These are phyloP conservation scores for Lysiphlebus fabarum DNA, from an alignment of 1,140 invertebrate genomes.

Conservation along the genomic window DNA sequence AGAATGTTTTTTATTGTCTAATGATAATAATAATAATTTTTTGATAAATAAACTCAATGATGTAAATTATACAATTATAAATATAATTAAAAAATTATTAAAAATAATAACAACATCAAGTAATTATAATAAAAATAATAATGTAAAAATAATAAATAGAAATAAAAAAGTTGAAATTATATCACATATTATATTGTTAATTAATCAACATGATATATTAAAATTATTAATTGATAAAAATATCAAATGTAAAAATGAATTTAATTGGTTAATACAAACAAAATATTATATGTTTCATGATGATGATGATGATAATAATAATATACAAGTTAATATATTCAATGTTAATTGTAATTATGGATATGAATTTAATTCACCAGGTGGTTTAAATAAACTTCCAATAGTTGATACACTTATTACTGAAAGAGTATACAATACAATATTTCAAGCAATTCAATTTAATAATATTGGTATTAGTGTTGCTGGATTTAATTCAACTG, in stretches of 20 bases:
- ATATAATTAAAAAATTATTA: conserved; percentile 11
- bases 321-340: conserved; percentile 71
- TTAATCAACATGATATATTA: conserved; percentile 63
- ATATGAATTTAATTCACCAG: conserved; percentile 77
- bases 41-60: background rate
- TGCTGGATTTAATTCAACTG: conserved; percentile 62
- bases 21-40: background rate
- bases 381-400: conserved; percentile 64
- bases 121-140: background rate
- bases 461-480: conserved; percentile 63
- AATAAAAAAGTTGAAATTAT: conserved; percentile 58
- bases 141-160: conserved; percentile 54
- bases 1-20: conserved; percentile 36
- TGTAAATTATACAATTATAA: conserved; percentile 24
- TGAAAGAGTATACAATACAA: conserved; percentile 86
- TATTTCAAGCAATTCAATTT: conserved; percentile 73
- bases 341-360: conserved; percentile 73
- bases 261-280: conserved; percentile 87
- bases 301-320: conserved; percentile 48
- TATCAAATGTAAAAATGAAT: conserved; percentile 62
- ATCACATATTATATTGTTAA: conserved; percentile 60
- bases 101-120: no score
- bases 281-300: conserved; percentile 81
- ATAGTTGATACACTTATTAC: conserved; percentile 86
- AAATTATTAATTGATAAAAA: conserved; percentile 56